A percentile compares a stretch with the other conserved stretches of the same genome.
Evolutionary conservation across 2,888 invertebrate species (phyloP).

Genomic region (Lepidocyrtoides sp.): DNA sequence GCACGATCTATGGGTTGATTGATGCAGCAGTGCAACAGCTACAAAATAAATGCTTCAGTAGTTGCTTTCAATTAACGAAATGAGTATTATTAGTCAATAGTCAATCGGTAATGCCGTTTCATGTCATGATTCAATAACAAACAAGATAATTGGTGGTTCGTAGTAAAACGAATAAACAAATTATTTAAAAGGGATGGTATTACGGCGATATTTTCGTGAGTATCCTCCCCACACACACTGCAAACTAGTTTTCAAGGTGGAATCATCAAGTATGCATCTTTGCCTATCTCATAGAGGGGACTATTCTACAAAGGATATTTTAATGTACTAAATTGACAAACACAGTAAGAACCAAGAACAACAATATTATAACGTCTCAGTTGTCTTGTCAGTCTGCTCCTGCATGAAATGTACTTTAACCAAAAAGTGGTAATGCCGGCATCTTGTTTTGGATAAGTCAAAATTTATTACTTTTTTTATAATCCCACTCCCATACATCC

Average conservation of each 20-base stretch:
- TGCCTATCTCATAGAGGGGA: neutral
- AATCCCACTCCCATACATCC: neutral
- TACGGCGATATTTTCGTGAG: neutral
- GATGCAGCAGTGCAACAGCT: neutral
- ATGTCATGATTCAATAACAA: slow-evolving; percentile 67
- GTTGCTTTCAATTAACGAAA: slow-evolving; percentile 63
- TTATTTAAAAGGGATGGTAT: slow-evolving; percentile 22
- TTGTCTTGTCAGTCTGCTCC: neutral
- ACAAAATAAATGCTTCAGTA: neutral
- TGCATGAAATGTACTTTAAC: neutral
- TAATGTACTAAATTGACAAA: neutral
- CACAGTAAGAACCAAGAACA: neutral
- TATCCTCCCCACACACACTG: slow-evolving; percentile 3
- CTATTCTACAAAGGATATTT: neutral
- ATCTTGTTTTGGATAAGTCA: slow-evolving; percentile 24
- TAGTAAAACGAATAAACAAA: slow-evolving; percentile 20
- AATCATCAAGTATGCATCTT: neutral
- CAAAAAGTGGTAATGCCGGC: slow-evolving; percentile 11
- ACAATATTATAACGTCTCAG: neutral
- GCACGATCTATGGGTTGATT: neutral
- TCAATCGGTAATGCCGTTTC: slow-evolving; percentile 30
- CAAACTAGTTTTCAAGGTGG: slow-evolving; percentile 61
- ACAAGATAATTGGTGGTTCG: slow-evolving; percentile 69
- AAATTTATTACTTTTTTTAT: slow-evolving; percentile 3
- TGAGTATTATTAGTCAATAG: slow-evolving; percentile 69